Conservation (phyloP, 2,113 vertebrate species). For the Calyptomena viridis region DNA sequence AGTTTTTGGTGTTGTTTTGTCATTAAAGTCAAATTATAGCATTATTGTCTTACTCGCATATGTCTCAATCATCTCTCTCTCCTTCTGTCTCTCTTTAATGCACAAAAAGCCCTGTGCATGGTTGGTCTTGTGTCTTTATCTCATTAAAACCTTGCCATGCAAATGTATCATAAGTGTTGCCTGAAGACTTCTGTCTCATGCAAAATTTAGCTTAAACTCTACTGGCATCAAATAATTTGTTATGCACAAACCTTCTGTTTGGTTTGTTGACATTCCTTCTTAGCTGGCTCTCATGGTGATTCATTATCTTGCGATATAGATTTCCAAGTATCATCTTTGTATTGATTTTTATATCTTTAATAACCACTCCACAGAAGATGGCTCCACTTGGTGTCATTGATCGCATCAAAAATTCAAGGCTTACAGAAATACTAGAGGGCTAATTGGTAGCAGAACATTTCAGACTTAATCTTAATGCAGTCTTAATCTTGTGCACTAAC, state of each 20-base stretch:
- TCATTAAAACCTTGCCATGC: slow-evolving; percentile 77
- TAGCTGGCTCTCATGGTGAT: slow-evolving; percentile 75
- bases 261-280: slow-evolving; percentile 78
- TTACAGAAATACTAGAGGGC: slow-evolving; percentile 84
- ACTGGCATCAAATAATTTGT: slow-evolving; percentile 72
- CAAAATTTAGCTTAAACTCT: slow-evolving; percentile 77
- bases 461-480: slow-evolving; percentile 79
- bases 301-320: slow-evolving; percentile 82
- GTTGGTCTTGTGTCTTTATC: slow-evolving; percentile 68
- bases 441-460: slow-evolving; percentile 83
- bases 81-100: not conserved
- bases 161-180: slow-evolving; percentile 73
- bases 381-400: slow-evolving; percentile 84
- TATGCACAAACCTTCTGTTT: slow-evolving; percentile 78
- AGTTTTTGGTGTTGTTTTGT: slow-evolving; percentile 71
- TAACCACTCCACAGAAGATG: slow-evolving; percentile 83
- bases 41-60: slow-evolving; percentile 61
- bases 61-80: slow-evolving; percentile 58
- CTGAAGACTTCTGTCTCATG: slow-evolving; percentile 76
- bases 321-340: slow-evolving; percentile 85
- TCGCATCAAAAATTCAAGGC: slow-evolving; percentile 86
- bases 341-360: slow-evolving; percentile 88
- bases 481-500: slow-evolving; percentile 77
- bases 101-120: slow-evolving; percentile 27
- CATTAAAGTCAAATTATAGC: slow-evolving; percentile 71